Base-by-base conservation (phyloP, 2,113 vertebrate genomes). In the Proterorhinus semilunaris region DNA sequence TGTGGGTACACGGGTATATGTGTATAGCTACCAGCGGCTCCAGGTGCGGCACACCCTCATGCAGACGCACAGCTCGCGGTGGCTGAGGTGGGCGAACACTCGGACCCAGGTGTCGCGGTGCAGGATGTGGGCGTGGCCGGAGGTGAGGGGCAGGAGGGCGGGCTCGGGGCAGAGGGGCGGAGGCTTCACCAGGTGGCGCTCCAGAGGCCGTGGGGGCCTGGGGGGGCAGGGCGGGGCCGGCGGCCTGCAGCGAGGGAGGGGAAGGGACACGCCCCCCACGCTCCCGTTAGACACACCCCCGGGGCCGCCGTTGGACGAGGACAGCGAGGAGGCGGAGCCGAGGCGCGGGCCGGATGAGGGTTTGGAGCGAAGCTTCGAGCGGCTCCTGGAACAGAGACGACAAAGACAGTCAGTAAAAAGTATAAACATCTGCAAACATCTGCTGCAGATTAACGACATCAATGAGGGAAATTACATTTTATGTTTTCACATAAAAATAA, bases 21-120 rank as follows among this genome's bases (percentile, higher is more conserved):
- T n/a, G n/a, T n/a, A n/a, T n/a, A n/a, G n/a, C 95, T 78, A 97
- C 95, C 95, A 97, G 78, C 95, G 94, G 91, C 94, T 96, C 94
- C 95, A 96, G 36, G 95, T 97, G 80, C 95, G 92, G 81, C 95
- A 97, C 66, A 97, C 95, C 50, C 95, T 90, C 95, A 97, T 97
- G 92, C 95, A 97, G 78, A 97, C 80, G 6, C 95, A 95, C 42
- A 96, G 93, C 90, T 97, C 95, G 5, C 92, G 80, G 50, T 95
- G 95, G 80, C 89, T 94, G 8, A 97, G 93, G 86, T 94, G 90
- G 68, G 94, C 93, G 89, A 97, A 97, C 71, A 96, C 94, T 4
- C 93, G 80, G 17, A 97, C 92, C 95, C 95, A 97, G 68, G 92
- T 92, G 4, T 95, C 94, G 0, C 95, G 86, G 6, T 94, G 93